These are phyloP conservation scores for Pangasius mekongensis DNA, from an alignment of 2,797 vertebrate species.

Conservation along the genomic window DNA sequence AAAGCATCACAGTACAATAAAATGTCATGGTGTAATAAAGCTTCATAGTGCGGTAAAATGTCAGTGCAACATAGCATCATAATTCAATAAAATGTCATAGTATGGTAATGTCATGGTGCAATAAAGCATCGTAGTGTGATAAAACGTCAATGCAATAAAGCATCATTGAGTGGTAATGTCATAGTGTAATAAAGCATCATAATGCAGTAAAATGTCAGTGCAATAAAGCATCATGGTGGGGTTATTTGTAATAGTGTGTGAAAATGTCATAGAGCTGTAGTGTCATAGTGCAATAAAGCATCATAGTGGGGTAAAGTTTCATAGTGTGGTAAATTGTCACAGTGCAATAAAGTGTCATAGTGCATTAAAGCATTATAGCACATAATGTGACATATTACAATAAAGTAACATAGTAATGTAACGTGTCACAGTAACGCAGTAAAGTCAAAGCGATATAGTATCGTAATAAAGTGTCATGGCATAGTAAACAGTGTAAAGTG, in stretches of 20 bases:
- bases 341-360: not conserved
- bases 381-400: not conserved
- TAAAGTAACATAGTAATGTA: not conserved
- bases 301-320: not conserved
- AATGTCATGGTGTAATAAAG: not conserved
- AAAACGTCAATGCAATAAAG: not conserved
- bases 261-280: not conserved
- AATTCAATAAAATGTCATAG: not conserved
- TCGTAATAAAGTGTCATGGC: not conserved
- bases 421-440: not conserved
- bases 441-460: not conserved
- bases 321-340: not conserved
- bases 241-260: not conserved
- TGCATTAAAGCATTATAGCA: not conserved
- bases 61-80: not conserved
- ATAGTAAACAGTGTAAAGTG: not conserved
- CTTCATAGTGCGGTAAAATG: not conserved
- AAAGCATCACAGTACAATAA: not conserved
- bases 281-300: not conserved
- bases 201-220: not conserved
- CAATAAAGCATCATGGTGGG: not conserved
- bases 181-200: not conserved
- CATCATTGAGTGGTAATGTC: not conserved
- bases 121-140: not conserved
- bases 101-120: not conserved